These are phyloP conservation scores for Microplitis mediator DNA, from an alignment of 1,140 invertebrate genomes.

Conservation along the genomic window DNA sequence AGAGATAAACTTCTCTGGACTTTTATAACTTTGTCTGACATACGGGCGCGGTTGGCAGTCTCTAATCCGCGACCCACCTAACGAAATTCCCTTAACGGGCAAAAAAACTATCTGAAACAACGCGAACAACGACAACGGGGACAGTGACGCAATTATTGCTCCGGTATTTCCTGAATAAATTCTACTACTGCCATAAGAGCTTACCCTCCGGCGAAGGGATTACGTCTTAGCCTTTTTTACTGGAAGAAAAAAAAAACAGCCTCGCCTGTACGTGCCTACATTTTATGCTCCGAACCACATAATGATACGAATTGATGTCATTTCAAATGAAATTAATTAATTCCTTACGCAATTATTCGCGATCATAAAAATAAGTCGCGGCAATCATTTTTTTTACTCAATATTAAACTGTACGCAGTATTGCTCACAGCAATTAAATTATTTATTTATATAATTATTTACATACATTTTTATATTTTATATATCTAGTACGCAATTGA, in stretches of 20 bases:
- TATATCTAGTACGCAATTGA: too few relatives aligned
- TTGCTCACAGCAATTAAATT: not conserved
- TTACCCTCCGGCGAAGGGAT: constrained; percentile 34
- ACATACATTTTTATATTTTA: not conserved
- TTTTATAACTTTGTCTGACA: constrained; percentile 60
- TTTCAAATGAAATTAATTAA: not conserved
- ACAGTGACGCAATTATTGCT: constrained; percentile 45
- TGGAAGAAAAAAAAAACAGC: not conserved
- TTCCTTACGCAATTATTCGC: not conserved
- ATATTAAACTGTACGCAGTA: not conserved
- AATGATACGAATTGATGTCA: not conserved
- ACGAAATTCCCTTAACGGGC: constrained; percentile 58
- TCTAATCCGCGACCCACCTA: constrained; percentile 27
- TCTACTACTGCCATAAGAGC: constrained; percentile 37
- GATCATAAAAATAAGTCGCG: not conserved
- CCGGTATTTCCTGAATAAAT: constrained; percentile 59
- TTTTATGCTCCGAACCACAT: not conserved
- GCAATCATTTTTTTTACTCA: too few relatives aligned
- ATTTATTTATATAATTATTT: not conserved
- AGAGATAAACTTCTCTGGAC: constrained; percentile 29
- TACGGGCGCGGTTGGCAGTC: constrained; percentile 34
- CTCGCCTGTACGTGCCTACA: not conserved
- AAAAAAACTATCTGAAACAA: constrained; percentile 44
- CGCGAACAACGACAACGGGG: constrained; percentile 6
- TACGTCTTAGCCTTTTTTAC: constrained; percentile 27